phyloP scores from a whole-genome alignment of 1,140 invertebrate genomes.

The Drosophila arizonae region DNA sequence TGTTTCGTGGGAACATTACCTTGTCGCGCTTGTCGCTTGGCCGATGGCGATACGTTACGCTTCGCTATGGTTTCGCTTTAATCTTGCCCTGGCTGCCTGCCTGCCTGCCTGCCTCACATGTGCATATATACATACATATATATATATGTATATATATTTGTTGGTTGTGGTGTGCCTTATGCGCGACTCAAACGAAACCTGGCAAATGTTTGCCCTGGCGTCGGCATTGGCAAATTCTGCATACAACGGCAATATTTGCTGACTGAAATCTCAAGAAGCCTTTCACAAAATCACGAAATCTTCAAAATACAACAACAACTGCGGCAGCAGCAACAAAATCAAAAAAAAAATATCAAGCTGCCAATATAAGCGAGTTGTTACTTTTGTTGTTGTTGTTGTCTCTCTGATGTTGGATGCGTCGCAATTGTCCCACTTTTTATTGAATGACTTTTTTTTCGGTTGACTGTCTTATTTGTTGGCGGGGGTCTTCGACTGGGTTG shows the following conservation, averaged over 20 bases:
- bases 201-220: conserved; percentile 54
- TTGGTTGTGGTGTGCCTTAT: conserved; percentile 33
- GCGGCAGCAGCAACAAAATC: too few species aligned
- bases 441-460: conserved; percentile 62
- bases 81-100: conserved; percentile 57
- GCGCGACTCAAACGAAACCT: conserved; percentile 49
- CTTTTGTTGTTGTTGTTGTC: conserved; percentile 25
- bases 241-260: conserved; percentile 57
- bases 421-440: conserved; percentile 80
- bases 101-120: conserved; percentile 49
- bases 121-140: background rate
- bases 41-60: conserved; percentile 79
- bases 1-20: conserved; percentile 83
- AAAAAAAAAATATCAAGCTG: conserved; percentile 37
- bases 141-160: conserved; percentile 8
- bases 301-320: conserved; percentile 43
- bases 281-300: conserved; percentile 79
- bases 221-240: conserved; percentile 66
- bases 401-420: conserved; percentile 52
- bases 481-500: conserved; percentile 41
- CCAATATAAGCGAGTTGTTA: conserved; percentile 42
- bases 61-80: conserved; percentile 81
- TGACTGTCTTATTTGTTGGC: conserved; percentile 14
- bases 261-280: conserved; percentile 62
- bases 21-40: conserved; percentile 79